Evolutionary conservation across 2,113 vertebrate genomes (phyloP).

Genomic region (Melanerpes formicivorus): DNA sequence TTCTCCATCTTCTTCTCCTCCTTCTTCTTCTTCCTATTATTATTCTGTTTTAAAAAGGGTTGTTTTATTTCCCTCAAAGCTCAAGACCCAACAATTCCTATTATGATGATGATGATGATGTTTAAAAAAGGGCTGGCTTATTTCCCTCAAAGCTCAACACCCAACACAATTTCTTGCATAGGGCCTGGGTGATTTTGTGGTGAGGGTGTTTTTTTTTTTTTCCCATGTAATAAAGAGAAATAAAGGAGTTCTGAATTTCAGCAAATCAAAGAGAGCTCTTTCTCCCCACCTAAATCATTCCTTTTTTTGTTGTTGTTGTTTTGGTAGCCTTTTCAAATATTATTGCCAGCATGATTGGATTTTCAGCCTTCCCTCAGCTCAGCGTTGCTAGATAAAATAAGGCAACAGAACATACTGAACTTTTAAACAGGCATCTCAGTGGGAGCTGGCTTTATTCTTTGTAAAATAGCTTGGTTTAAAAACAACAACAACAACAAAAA

Average conservation of each 20-base stretch:
- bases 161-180: constrained; percentile 39
- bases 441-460: constrained; percentile 62
- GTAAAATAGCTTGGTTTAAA: constrained; percentile 8
- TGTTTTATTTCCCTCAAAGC: too few species aligned
- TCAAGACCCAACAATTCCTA: too few species aligned
- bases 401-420: constrained; percentile 56
- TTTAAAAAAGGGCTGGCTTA: constrained; percentile 12
- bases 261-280: constrained; percentile 30
- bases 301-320: constrained; percentile 10
- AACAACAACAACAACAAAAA: too few species aligned
- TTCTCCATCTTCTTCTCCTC: too few species aligned
- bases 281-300: constrained; percentile 34
- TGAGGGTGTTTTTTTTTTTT: constrained; percentile 24
- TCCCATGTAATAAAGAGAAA: constrained; percentile 63
- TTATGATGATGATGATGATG: too few species aligned
- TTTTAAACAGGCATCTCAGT: constrained; percentile 58
- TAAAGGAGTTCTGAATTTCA: constrained; percentile 34
- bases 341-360: constrained; percentile 64
- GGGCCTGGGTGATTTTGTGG: background rate
- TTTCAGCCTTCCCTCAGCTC: constrained; percentile 55
- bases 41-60: too few species aligned
- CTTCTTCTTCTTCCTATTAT: too few species aligned
- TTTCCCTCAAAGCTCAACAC: constrained; percentile 60
- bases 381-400: constrained; percentile 59
- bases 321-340: constrained; percentile 58